Base-by-base conservation (phyloP, 2,888 invertebrate genomes). In the Agriopis aurantiaria region DNA sequence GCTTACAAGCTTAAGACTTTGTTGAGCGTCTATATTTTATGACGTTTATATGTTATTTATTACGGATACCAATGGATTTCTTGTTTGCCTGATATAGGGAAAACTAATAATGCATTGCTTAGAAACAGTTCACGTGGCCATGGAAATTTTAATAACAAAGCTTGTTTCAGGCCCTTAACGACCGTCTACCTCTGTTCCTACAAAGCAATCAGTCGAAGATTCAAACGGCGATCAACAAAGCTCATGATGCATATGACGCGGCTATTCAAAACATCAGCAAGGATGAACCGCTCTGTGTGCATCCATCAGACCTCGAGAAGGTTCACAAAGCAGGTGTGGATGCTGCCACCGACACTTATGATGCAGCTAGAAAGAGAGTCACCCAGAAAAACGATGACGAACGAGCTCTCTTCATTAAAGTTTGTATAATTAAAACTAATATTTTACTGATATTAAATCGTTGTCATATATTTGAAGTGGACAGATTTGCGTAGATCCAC, bases 121-220 rank as follows among this genome's bases (percentile, higher is more conserved):
- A 33, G 0, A 3, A 33, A 3, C 5, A 3, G 33, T 33, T 5
- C 5, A 33, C 1, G 33, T 33, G 5, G 3, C 3, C n/a, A n/a
- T n/a, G 48, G n/a, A 14, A 49, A 49, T 49, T 10, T 46, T 8
- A 6, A 14, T 49, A 14, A 14, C n/a, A 14, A 49, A 49, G 5
- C 3, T 3, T 46, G 3, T 58, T 53, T 1, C 62, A 62, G 62
- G 33, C 60, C 10, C 65, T 74, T 7, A 52, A 14, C 4, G 49
- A 65, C 7, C 65, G 55, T 14, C 40, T 55, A 17, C 69, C 68
- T 8, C 65, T 64, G 12, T 74, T 60, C 33, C 53, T 72, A 17
- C 69, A 68, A 51, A 68, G 68, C 52, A 74, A 74, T 53, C 65
- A 33, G n/a, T 14, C 60, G 9, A 74, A 74, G 51, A 65, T 69